Base-by-base conservation (phyloP, 2,888 invertebrate genomes). In the Keiferia lycopersicella region DNA sequence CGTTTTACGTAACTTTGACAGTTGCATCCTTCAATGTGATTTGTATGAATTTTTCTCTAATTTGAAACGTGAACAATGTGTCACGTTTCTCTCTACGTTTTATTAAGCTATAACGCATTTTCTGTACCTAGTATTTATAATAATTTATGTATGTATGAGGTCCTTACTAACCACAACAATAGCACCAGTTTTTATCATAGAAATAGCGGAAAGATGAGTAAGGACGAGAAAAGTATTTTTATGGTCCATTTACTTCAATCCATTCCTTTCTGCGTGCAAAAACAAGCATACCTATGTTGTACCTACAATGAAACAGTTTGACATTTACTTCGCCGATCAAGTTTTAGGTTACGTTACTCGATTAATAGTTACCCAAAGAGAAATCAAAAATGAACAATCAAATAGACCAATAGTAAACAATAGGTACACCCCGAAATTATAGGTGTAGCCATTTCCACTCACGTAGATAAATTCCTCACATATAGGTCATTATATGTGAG, bases 261-360 rank as follows among this genome's bases (percentile, higher is more conserved):
- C n/a, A 34, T 56, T 34, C 56, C 16, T 56, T 34, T 34, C 16
- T 56, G 16, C 16, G 11, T 3, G 56, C 56, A 56, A 56, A 56
- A 56, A 56, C 56, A 16, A 16, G 34, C 34, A 56, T 56, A 34
- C n/a, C 56, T 56, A 11, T 53, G 30, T 53, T n/a, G 53, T 53
- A n/a, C 30, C 7, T 34, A 26, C 70, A 57, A 64, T 51, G 62
- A 64, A 73, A 72, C 70, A 66, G 69, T 69, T 73, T 78, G 78
- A 78, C 77, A 78, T 80, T 80, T 78, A 75, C 72, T 66, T 67
- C 45, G 26, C 41, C 20, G 56, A 22, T 56, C 26, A 56, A 48
- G 48, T 62, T 64, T 62, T 61, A 68, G 71, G 67, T 45, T 60
- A 14, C 60, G 7, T 8, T 26, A 26, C 26, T 26, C 6, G 26